Percentiles rank a stretch among this genome's conserved stretches.
These are phyloP conservation scores for Chamaea fasciata DNA, from an alignment of 2,113 vertebrate genomes.

Conservation along the genomic window DNA sequence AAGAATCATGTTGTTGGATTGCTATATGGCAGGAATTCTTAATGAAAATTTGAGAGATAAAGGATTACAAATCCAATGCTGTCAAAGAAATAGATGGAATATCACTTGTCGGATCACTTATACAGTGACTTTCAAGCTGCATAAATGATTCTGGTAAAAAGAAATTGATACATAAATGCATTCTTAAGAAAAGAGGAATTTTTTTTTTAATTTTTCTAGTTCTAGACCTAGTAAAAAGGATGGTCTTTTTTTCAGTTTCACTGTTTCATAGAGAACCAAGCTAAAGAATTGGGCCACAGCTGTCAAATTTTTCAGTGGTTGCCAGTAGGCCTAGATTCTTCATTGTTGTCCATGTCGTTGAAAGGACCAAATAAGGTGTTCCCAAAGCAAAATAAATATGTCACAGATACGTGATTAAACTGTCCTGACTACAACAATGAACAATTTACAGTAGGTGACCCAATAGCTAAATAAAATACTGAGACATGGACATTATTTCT, in stretches of 20 bases:
- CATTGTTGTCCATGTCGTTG: not conserved
- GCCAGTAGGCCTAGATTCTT: not conserved
- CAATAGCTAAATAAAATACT: not conserved
- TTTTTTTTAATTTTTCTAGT: not conserved
- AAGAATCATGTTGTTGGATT: not conserved
- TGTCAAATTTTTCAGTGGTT: not conserved
- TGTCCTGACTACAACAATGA: not conserved
- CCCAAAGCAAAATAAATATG: not conserved
- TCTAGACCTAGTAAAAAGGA: not conserved
- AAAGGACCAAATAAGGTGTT: not conserved
- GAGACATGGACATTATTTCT: not conserved
- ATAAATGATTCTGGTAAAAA: not conserved
- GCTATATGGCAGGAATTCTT: not conserved
- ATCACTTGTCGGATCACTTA: not conserved
- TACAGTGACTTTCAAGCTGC: not conserved
- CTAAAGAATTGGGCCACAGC: not conserved
- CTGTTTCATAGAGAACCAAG: not conserved
- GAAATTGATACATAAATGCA: not conserved
- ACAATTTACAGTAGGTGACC: not conserved
- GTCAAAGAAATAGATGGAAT: not conserved
- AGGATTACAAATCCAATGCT: not conserved
- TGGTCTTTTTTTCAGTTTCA: not conserved
- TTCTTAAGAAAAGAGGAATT: not conserved
- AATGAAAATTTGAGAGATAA: not conserved
- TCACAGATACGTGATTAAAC: not conserved